These are phyloP conservation scores for Rhabdornis inornatus DNA, from an alignment of 2,113 vertebrate genomes.

Conservation along the genomic window DNA sequence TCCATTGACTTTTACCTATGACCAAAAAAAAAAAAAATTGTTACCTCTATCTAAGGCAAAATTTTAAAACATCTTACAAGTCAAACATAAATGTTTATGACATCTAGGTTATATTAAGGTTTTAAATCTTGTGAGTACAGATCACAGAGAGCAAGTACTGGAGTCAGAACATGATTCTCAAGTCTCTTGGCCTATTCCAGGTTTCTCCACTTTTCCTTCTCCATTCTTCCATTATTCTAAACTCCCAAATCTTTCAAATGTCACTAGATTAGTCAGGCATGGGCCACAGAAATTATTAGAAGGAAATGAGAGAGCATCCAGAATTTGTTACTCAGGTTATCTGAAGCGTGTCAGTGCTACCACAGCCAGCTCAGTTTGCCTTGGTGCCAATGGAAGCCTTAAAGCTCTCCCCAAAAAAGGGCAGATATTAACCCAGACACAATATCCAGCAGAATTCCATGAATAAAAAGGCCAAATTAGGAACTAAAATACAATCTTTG, in stretches of 20 bases:
- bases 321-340: background rate
- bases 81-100: background rate
- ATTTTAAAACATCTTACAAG: background rate
- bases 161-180: background rate
- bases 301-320: background rate
- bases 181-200: background rate
- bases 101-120: background rate
- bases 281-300: background rate
- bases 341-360: background rate
- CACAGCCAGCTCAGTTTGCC: background rate
- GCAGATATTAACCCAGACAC: background rate
- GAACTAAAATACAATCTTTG: background rate
- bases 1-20: background rate
- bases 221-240: background rate
- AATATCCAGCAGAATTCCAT: background rate
- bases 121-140: background rate
- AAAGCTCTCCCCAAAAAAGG: background rate
- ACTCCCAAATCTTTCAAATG: background rate
- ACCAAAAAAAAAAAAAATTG: background rate
- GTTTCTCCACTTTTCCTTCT: background rate
- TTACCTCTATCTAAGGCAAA: background rate
- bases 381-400: background rate
- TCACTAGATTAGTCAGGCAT: background rate
- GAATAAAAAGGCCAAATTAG: background rate
- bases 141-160: background rate